Evolutionary conservation across 1,140 invertebrate genomes (phyloP).

Genomic region (Lepidotrigona ventralis): DNA sequence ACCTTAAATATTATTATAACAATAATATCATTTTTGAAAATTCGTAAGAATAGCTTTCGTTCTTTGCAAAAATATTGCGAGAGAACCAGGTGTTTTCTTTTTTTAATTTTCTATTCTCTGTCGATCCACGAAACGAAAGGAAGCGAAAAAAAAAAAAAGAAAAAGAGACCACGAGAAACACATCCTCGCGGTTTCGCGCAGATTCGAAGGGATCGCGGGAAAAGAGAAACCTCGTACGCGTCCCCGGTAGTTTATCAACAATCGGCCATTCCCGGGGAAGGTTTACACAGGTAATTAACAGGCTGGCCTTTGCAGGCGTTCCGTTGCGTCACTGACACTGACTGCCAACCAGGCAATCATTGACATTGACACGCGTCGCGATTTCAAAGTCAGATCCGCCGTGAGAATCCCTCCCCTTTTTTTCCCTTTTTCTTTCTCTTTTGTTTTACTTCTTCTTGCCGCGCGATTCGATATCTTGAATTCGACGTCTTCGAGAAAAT

Average conservation of each 20-base stretch:
- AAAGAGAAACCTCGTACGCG: slow-evolving; percentile 26
- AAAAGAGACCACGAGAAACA: neutral
- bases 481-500: slow-evolving; percentile 16
- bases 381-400: slow-evolving; percentile 53
- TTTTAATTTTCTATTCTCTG: too few relatives aligned
- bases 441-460: neutral
- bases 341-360: slow-evolving; percentile 29
- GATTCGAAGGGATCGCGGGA: neutral
- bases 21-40: too few relatives aligned
- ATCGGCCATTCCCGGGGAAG: slow-evolving; percentile 32
- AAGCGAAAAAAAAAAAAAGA: neutral
- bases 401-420: slow-evolving; percentile 28
- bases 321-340: slow-evolving; percentile 54
- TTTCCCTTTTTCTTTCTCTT: neutral
- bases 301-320: slow-evolving; percentile 34
- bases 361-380: slow-evolving; percentile 49
- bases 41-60: too few relatives aligned
- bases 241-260: slow-evolving; percentile 40
- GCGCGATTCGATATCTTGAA: slow-evolving; percentile 27
- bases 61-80: too few relatives aligned
- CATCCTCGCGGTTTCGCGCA: too few relatives aligned
- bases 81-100: too few relatives aligned
- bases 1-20: too few relatives aligned
- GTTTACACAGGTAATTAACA: slow-evolving; percentile 42
- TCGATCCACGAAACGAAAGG: too few relatives aligned